These are phyloP conservation scores for Holacanthella duospinosa DNA, from an alignment of 2,888 invertebrate genomes.

Conservation along the genomic window DNA sequence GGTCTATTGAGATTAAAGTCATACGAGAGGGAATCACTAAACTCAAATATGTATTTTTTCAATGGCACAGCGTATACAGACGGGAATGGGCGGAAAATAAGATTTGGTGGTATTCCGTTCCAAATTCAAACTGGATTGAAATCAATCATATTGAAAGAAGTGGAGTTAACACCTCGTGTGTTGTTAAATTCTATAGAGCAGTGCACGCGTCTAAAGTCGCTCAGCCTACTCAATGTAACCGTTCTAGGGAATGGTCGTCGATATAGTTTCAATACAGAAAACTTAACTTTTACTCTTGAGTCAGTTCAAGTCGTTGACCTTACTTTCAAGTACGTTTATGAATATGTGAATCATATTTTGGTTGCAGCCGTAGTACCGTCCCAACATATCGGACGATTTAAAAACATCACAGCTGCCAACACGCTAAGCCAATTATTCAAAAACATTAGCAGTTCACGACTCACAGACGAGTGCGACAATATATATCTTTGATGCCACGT, in stretches of 20 bases:
- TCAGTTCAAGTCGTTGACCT: neutral
- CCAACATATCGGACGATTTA: neutral
- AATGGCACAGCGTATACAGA: neutral
- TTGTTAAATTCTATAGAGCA: neutral
- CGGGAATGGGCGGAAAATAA: neutral
- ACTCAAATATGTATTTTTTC: neutral
- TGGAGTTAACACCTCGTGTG: neutral
- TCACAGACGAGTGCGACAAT: neutral
- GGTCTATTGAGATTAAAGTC: neutral
- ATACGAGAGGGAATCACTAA: neutral
- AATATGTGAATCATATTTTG: neutral
- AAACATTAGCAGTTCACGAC: neutral
- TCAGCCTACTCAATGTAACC: neutral
- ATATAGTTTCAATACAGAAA: neutral
- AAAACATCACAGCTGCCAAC: neutral
- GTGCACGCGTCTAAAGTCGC: neutral
- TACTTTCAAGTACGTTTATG: neutral
- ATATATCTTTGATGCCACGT: neutral
- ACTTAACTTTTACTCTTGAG: neutral
- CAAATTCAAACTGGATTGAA: neutral
- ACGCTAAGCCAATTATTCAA: neutral
- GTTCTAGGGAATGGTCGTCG: neutral
- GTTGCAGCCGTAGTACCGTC: neutral
- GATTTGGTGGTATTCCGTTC: neutral
- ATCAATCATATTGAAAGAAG: neutral